A percentile compares a stretch with the other conserved stretches of the same genome.
Evolutionary conservation across 2,113 vertebrate species (phyloP).

Genomic region (Sturnira hondurensis): DNA sequence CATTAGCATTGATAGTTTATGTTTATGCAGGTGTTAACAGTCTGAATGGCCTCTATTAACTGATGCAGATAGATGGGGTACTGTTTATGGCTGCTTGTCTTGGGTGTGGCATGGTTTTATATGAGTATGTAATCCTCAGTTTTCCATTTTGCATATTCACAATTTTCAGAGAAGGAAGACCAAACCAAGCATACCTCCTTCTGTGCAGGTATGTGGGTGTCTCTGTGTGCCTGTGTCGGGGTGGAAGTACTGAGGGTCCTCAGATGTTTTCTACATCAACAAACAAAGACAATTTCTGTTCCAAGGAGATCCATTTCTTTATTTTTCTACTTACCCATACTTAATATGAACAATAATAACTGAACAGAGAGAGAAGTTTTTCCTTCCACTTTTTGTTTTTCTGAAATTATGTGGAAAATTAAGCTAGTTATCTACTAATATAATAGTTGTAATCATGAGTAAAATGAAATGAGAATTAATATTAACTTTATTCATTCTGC

Average conservation of each 20-base stretch:
- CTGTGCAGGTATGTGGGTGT: not conserved
- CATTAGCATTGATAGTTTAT: not conserved
- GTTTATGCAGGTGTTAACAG: not conserved
- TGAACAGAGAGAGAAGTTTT: not conserved
- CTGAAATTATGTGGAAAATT: not conserved
- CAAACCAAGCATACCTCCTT: not conserved
- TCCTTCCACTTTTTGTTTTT: not conserved
- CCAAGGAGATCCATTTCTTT: not conserved
- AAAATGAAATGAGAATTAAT: not conserved
- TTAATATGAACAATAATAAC: not conserved
- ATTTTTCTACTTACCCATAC: not conserved
- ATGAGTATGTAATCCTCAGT: not conserved
- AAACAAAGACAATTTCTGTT: not conserved
- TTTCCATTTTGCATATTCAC: not conserved
- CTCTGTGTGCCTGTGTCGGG: not conserved
- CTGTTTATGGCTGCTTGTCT: not conserved
- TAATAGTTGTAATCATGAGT: not conserved
- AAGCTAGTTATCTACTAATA: not conserved
- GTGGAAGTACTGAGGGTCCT: rapidly evolving
- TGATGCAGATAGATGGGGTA: not conserved
- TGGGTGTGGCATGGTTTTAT: not conserved
- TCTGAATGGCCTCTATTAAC: not conserved
- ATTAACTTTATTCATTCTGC: not conserved
- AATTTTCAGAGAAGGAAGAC: not conserved
- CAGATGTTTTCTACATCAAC: not conserved